phyloP scores from a whole-genome alignment of 2,888 invertebrate species.

The Folsomia manolachei region DNA sequence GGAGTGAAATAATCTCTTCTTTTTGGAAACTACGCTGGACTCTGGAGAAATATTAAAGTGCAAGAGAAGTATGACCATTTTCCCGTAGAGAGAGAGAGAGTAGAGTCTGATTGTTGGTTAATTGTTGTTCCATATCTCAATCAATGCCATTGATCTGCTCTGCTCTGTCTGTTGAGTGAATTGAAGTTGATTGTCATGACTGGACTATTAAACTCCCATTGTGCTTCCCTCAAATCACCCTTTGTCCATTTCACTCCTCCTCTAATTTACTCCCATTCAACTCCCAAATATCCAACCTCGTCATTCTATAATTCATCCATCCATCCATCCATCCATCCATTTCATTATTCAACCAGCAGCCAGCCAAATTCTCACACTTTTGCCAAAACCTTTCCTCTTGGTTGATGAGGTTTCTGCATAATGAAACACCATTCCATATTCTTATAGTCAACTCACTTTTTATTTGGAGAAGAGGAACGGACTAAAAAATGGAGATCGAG shows the following conservation, averaged over 20 bases:
- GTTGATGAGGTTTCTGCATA: background rate
- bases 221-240: slow-evolving; percentile 13
- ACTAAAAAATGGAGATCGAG: background rate
- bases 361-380: background rate
- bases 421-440: background rate
- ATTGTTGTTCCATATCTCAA: too few species aligned
- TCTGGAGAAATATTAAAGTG: too few species aligned
- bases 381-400: background rate
- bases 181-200: slow-evolving; percentile 17
- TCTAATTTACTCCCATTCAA: slow-evolving; percentile 17
- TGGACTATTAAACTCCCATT: slow-evolving; percentile 19
- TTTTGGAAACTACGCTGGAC: too few species aligned
- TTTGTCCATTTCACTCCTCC: slow-evolving; percentile 15
- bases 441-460: too few species aligned
- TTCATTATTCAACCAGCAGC: too few species aligned
- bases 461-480: too few species aligned
- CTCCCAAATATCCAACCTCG: background rate
- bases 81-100: too few species aligned
- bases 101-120: too few species aligned
- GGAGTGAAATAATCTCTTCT: too few species aligned
- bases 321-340: background rate
- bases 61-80: too few species aligned
- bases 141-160: too few species aligned
- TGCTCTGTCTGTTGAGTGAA: background rate
- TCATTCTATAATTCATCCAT: background rate